A percentile compares a stretch with the other conserved stretches of the same genome.
Conservation (phyloP, 2,888 invertebrate species). For the Odontomyia ornata region DNA sequence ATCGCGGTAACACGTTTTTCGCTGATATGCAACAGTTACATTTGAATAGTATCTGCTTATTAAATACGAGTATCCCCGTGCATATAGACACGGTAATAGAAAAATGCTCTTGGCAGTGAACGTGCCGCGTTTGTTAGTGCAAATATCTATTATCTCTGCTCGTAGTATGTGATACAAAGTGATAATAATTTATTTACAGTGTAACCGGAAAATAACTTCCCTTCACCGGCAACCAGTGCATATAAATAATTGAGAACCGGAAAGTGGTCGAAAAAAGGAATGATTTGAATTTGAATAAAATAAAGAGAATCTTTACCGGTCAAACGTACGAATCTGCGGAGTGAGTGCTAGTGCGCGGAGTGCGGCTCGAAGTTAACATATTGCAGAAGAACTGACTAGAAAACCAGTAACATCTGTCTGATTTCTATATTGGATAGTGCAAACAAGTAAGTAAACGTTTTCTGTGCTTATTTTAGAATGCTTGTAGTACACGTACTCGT, state of each 20-base stretch:
- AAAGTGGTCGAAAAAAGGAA: constrained; percentile 24
- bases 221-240: constrained; percentile 17
- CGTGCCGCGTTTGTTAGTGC: constrained; percentile 24
- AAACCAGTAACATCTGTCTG: background rate
- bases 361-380: too few species aligned
- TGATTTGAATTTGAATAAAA: constrained; percentile 12
- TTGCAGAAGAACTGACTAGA: background rate
- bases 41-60: constrained; percentile 17
- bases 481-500: background rate
- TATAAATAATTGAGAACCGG: constrained; percentile 20
- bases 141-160: background rate
- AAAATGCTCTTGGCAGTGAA: constrained; percentile 26
- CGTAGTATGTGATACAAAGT: constrained; percentile 37
- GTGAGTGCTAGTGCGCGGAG: too few species aligned
- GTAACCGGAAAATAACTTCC: constrained; percentile 40
- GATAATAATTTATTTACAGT: constrained; percentile 20
- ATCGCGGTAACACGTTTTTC: constrained; percentile 19
- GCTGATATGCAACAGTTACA: constrained; percentile 16
- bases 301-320: background rate
- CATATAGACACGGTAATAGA: background rate
- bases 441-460: constrained; percentile 1
- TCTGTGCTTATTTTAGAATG: background rate
- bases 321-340: background rate
- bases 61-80: background rate
- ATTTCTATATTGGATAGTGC: background rate